These are phyloP conservation scores for Chiropotes sagulatus DNA, from an alignment of 2,797 vertebrate species.

Conservation along the genomic window DNA sequence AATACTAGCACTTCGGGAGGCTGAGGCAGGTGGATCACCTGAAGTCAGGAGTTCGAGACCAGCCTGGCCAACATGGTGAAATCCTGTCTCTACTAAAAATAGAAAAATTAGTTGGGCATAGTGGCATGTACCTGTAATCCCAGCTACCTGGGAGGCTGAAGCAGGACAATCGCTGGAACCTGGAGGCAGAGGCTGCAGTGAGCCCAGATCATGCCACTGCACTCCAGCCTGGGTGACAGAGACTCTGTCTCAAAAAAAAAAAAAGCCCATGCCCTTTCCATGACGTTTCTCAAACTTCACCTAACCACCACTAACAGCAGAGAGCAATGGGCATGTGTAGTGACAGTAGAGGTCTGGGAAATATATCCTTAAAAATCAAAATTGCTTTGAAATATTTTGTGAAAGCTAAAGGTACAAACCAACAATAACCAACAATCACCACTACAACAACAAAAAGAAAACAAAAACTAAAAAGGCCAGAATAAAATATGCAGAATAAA, in stretches of 20 bases:
- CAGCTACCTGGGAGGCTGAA: neutral
- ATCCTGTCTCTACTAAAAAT: neutral
- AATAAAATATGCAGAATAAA: neutral
- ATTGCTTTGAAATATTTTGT: neutral
- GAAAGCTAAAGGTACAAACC: neutral
- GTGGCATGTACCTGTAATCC: neutral
- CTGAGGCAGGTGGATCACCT: rapidly evolving
- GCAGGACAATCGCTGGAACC: neutral
- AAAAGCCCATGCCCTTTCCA: neutral
- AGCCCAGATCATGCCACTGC: neutral
- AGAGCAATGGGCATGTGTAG: neutral
- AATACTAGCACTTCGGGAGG: neutral
- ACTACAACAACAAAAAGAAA: neutral
- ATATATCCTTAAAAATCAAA: neutral
- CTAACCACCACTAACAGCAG: neutral
- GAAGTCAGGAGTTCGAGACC: neutral
- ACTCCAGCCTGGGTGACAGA: neutral
- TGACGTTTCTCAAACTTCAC: neutral
- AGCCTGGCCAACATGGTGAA: neutral
- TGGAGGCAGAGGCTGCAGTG: no score
- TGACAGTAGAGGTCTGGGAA: neutral
- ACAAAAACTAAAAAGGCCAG: neutral
- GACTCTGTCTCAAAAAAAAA: neutral
- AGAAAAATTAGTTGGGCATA: neutral
- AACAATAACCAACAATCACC: neutral